Conservation (phyloP, 2,797 vertebrate species). For the Protonibea diacanthus region DNA sequence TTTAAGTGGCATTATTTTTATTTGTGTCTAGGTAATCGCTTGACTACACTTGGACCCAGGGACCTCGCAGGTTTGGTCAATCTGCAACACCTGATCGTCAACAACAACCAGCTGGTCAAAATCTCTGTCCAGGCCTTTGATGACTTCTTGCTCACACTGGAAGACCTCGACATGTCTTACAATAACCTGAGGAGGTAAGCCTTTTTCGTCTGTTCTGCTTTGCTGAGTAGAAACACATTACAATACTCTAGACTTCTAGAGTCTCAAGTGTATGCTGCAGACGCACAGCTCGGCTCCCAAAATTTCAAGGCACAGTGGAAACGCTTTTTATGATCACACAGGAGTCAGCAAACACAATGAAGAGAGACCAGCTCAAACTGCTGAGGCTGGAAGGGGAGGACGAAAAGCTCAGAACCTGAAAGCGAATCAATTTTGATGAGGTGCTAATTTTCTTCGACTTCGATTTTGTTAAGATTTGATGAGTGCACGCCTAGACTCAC, state of each 20-base stretch:
- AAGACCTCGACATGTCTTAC: conserved; percentile 95
- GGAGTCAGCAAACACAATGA: conserved; percentile 51
- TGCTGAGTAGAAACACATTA: conserved; percentile 26
- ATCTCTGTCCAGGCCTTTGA: conserved; percentile 89
- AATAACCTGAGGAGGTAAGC: conserved; percentile 89
- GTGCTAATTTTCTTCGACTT: conserved; percentile 63
- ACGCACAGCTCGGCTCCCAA: conserved; percentile 21
- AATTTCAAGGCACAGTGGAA: conserved; percentile 22
- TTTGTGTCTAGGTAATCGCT: conserved; percentile 84
- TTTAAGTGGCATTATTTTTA: not conserved
- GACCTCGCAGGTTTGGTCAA: conserved; percentile 91
- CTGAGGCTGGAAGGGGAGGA: conserved; percentile 38
- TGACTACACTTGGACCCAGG: conserved; percentile 86
- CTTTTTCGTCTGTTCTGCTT: conserved; percentile 2
- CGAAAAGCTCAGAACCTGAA: conserved; percentile 51
- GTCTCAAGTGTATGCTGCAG: conserved; percentile 11
- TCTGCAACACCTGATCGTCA: conserved; percentile 94
- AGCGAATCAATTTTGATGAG: conserved; percentile 69
- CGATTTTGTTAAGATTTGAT: conserved; percentile 49
- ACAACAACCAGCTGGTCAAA: conserved; percentile 92
- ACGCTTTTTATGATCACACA: conserved; percentile 14
- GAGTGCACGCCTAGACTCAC: conserved; percentile 9
- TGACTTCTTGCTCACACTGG: conserved; percentile 91
- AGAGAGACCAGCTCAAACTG: conserved; percentile 33
- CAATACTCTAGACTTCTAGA: not conserved